Percentiles rank a stretch among this genome's conserved stretches.
phyloP scores from a whole-genome alignment of 2,888 invertebrate genomes.

The Bombylius major region DNA sequence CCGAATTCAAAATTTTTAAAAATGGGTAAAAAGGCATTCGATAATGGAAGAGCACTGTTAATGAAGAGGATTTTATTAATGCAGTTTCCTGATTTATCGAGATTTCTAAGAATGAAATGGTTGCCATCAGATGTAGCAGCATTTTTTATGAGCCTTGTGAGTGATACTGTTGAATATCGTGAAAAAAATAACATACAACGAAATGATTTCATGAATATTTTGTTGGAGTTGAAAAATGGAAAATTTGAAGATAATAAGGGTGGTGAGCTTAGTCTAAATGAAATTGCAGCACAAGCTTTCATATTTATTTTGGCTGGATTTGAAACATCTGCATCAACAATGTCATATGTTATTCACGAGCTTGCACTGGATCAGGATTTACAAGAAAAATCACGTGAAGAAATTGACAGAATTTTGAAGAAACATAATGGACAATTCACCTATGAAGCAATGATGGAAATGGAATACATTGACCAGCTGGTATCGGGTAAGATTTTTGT shows the following conservation, averaged over 20 bases:
- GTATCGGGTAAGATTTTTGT: slow-evolving; percentile 24
- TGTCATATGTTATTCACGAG: slow-evolving; percentile 36
- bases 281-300: slow-evolving; percentile 39
- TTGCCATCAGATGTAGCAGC: slow-evolving; percentile 18
- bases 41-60: slow-evolving; percentile 3
- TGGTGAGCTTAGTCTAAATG: slow-evolving; percentile 23
- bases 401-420: slow-evolving; percentile 28
- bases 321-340: slow-evolving; percentile 36
- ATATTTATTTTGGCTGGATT: slow-evolving; percentile 40
- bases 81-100: slow-evolving; percentile 7
- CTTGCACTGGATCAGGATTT: slow-evolving; percentile 34
- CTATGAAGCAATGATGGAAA: slow-evolving; percentile 32
- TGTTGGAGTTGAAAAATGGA: slow-evolving; percentile 21
- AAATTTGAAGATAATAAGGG: slow-evolving; percentile 6
- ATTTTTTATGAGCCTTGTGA: slow-evolving; percentile 33
- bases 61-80: slow-evolving; percentile 10
- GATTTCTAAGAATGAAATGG: neutral
- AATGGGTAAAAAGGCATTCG: slow-evolving; percentile 18
- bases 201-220: slow-evolving; percentile 24
- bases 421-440: slow-evolving; percentile 27
- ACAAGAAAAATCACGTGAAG: slow-evolving; percentile 31
- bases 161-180: slow-evolving; percentile 19
- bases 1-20: slow-evolving; percentile 29
- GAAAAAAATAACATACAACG: slow-evolving; percentile 20
- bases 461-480: slow-evolving; percentile 36